Conservation (phyloP, 1,140 invertebrate genomes). For the Microplitis mediator region DNA sequence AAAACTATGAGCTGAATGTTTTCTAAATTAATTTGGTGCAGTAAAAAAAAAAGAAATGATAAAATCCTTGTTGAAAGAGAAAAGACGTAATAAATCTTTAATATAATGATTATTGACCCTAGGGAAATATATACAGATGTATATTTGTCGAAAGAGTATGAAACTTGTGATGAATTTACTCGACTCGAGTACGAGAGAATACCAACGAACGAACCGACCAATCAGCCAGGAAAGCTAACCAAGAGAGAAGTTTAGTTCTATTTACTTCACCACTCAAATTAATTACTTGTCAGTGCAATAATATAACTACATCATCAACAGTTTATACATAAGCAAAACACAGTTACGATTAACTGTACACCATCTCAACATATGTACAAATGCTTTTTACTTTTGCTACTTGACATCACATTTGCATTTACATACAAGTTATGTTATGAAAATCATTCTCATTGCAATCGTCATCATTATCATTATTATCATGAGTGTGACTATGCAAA, state of each 20-base stretch:
- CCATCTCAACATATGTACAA: neutral
- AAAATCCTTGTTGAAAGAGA: too few species aligned
- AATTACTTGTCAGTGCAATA: slow-evolving; percentile 44
- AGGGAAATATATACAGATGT: slow-evolving; percentile 41
- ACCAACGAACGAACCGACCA: neutral
- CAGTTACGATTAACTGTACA: neutral
- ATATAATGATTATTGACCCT: slow-evolving; percentile 23
- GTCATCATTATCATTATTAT: too few species aligned
- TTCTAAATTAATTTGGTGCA: too few species aligned
- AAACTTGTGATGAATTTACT: too few species aligned
- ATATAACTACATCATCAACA: slow-evolving; percentile 14
- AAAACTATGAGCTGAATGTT: too few species aligned
- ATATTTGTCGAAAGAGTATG: slow-evolving; percentile 41
- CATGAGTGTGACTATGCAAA: too few species aligned
- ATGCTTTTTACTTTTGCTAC: too few species aligned
- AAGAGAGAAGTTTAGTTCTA: slow-evolving; percentile 3
- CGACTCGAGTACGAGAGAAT: neutral
- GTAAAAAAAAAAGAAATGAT: too few species aligned
- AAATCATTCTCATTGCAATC: too few species aligned
- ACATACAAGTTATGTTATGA: too few species aligned
- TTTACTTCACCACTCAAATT: slow-evolving; percentile 48
- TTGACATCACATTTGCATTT: too few species aligned
- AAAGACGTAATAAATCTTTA: neutral
- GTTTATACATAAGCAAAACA: neutral
- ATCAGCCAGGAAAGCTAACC: neutral